Percentiles rank a stretch among this genome's conserved stretches.
phyloP scores from a whole-genome alignment of 2,797 vertebrate species.

The Melanotaenia nigrans region DNA sequence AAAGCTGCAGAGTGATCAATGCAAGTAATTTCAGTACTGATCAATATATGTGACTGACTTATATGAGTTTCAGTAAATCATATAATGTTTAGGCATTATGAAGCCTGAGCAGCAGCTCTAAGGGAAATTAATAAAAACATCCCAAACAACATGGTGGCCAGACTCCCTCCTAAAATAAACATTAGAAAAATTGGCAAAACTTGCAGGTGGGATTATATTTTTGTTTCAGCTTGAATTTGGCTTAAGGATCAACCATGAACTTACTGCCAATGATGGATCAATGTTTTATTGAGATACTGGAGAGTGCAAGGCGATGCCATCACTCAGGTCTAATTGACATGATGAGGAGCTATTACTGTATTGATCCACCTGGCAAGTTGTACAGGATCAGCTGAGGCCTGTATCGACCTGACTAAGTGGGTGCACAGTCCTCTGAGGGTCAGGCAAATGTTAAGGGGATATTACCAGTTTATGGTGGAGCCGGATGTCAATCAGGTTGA shows the following conservation, averaged over 20 bases:
- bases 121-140: slow-evolving; percentile 36
- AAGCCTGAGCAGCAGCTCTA: slow-evolving; percentile 24
- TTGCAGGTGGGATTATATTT: slow-evolving; percentile 55
- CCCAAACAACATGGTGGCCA: slow-evolving; percentile 15
- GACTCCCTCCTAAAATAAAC: slow-evolving; percentile 18
- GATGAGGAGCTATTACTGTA: slow-evolving; percentile 80
- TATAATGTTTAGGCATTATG: slow-evolving; percentile 24
- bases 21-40: slow-evolving; percentile 39
- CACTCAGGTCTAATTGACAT: slow-evolving; percentile 79
- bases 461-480: slow-evolving; percentile 66
- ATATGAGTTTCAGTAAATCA: slow-evolving; percentile 21
- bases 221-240: slow-evolving; percentile 62
- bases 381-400: slow-evolving; percentile 77
- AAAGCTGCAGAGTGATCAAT: slow-evolving; percentile 41
- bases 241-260: slow-evolving; percentile 63
- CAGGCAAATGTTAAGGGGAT: slow-evolving; percentile 76
- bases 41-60: slow-evolving; percentile 29
- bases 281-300: slow-evolving; percentile 66
- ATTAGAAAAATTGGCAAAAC: slow-evolving; percentile 55
- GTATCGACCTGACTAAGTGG: slow-evolving; percentile 76
- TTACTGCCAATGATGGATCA: slow-evolving; percentile 60
- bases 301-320: slow-evolving; percentile 67
- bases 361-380: slow-evolving; percentile 81
- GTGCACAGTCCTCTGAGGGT: slow-evolving; percentile 68
- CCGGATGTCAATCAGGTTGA: slow-evolving; percentile 49